phyloP scores from a whole-genome alignment of 2,888 invertebrate species.

The Hipparchia sbordonii region DNA sequence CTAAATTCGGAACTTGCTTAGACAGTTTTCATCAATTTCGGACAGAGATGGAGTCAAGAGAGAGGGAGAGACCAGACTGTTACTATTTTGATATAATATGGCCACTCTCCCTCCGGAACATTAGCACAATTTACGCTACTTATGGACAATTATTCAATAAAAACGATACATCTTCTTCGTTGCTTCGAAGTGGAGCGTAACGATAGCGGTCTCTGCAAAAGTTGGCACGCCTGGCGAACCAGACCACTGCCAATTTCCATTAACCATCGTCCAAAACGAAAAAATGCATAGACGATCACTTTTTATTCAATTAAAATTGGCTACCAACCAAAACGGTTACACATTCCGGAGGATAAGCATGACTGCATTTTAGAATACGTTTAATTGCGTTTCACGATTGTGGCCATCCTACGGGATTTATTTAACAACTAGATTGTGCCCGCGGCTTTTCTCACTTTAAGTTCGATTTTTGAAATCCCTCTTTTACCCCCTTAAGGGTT shows the following conservation, averaged over 20 bases:
- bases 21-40: not conserved
- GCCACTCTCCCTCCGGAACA: not conserved
- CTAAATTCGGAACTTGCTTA: too few species aligned
- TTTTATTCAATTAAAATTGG: conserved; percentile 83
- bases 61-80: not conserved
- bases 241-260: conserved; percentile 83
- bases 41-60: not conserved
- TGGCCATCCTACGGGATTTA: conserved; percentile 42
- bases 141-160: conserved; percentile 77
- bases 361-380: conserved; percentile 42
- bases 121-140: not conserved
- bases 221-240: conserved; percentile 76
- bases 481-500: too few species aligned
- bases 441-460: too few species aligned
- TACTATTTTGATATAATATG: too few species aligned
- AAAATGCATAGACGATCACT: conserved; percentile 81
- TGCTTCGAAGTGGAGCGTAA: conserved; percentile 73
- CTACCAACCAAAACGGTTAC: conserved; percentile 58
- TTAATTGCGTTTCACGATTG: conserved; percentile 41
- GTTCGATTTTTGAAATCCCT: too few species aligned
- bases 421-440: conserved; percentile 17
- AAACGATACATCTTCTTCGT: conserved; percentile 76
- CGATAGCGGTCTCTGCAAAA: conserved; percentile 80
- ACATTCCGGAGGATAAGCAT: conserved; percentile 45
- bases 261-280: conserved; percentile 82